These are phyloP conservation scores for Drosophila leontia DNA, from an alignment of 1,140 invertebrate species.

Conservation along the genomic window DNA sequence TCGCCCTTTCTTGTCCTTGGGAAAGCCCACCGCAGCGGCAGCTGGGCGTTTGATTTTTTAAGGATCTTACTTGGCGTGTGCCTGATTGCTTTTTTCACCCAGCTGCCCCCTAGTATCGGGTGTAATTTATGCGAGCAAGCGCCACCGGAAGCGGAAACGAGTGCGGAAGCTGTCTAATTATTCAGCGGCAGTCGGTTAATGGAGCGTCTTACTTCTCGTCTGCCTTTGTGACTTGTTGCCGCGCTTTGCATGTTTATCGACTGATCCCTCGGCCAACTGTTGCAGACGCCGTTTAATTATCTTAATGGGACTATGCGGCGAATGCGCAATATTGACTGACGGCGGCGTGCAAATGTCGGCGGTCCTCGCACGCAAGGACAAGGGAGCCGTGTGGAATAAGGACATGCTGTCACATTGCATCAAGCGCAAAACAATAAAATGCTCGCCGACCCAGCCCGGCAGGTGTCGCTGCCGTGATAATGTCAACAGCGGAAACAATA, in stretches of 20 bases:
- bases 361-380: conserved; percentile 17
- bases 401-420: conserved; percentile 63
- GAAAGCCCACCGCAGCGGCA: conserved; percentile 29
- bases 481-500: conserved; percentile 82
- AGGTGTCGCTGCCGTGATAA: conserved; percentile 78
- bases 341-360: conserved; percentile 28
- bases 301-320: conserved; percentile 63
- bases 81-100: neutral
- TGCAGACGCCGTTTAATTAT: conserved; percentile 67
- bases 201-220: conserved; percentile 16
- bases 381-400: conserved; percentile 4
- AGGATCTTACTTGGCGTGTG: conserved; percentile 1
- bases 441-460: conserved; percentile 58
- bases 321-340: conserved; percentile 70
- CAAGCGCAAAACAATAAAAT: conserved; percentile 70
- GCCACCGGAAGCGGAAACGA: conserved; percentile 47
- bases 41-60: conserved; percentile 30
- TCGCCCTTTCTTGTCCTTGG: conserved; percentile 19
- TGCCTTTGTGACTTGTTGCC: conserved; percentile 23
- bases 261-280: conserved; percentile 44
- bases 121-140: conserved; percentile 54
- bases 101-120: conserved; percentile 11
- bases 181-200: conserved; percentile 47
- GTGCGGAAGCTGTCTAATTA: conserved; percentile 59
- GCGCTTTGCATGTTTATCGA: conserved; percentile 49